phyloP scores from a whole-genome alignment of 1,140 invertebrate genomes.

The Odontomachus brunneus region DNA sequence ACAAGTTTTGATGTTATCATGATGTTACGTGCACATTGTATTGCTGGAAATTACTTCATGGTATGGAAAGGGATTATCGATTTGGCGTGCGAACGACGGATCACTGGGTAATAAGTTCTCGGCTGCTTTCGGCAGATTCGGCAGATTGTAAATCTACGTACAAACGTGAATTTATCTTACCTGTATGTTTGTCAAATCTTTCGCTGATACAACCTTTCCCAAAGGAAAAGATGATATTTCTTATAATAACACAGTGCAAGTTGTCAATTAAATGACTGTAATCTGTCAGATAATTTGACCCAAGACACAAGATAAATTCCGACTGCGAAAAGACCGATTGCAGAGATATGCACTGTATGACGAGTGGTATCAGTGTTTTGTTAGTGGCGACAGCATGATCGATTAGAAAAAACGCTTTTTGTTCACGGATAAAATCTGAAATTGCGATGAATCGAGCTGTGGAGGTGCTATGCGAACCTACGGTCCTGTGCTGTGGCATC shows the following conservation, averaged over 20 bases:
- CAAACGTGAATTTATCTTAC: too few species aligned
- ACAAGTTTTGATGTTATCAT: slow-evolving; percentile 16
- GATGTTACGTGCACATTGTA: slow-evolving; percentile 26
- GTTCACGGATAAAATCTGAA: background rate
- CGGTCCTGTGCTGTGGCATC: slow-evolving; percentile 76
- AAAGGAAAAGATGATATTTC: background rate
- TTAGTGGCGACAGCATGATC: background rate
- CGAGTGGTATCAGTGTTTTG: background rate
- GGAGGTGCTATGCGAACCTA: background rate
- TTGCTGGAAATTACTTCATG: background rate
- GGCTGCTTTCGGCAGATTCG: slow-evolving; percentile 26
- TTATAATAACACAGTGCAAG: background rate
- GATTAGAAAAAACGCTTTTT: slow-evolving; percentile 21
- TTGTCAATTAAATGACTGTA: background rate
- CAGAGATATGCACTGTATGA: background rate
- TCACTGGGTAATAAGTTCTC: slow-evolving; percentile 13
- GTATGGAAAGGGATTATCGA: slow-evolving; percentile 23
- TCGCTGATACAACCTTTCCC: background rate
- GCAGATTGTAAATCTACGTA: background rate
- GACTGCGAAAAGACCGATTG: background rate
- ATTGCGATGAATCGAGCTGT: slow-evolving; percentile 15
- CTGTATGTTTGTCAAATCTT: too few species aligned
- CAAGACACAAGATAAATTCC: background rate
- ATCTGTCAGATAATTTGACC: background rate
- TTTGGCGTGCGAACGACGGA: slow-evolving; percentile 30